Base-by-base conservation (phyloP, 2,888 invertebrate genomes). In the Isoperla grammatica region DNA sequence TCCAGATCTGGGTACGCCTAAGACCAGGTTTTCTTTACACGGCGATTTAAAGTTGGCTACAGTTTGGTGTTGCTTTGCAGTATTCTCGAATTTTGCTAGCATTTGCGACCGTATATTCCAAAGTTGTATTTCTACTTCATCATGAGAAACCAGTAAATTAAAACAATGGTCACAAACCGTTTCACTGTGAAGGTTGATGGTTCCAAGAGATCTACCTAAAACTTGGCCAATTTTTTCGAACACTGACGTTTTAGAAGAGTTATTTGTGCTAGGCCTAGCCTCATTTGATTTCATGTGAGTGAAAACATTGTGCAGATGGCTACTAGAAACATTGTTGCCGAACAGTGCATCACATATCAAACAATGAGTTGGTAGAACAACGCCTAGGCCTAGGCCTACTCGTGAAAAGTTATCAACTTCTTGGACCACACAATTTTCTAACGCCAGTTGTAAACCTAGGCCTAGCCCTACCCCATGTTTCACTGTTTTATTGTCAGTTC, bases 171-270 rank as follows among this genome's bases (percentile, higher is more conserved):
- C 19, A 49, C 63, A 63, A 12, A 63, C 43, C 17, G 57, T 35
- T 11, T 63, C 60, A 35, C 61, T 63, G 46, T 63, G 61, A 12
- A 63, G 48, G 37, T 42, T 49, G 11, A 60, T 55, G 35, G 49
- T 57, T n/a, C 54, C 22, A 1, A 60, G 39, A 15, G 57, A 43
- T 37, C 50, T 56, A 17, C 49, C 56, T n/a, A 62, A 56, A 15
- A 62, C 29, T 42, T 62, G 60, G 17, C 56, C 57, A 11, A 62
- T 49, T 20, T 60, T 62, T 45, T 57, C 57, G 17, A 62, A 50
- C 8, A 62, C 43, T 9, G 62, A 48, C 11, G 0, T 22, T 23
- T 35, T 55, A 12, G 40, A 23, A n/a, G 39, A 43, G 9, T 39
- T n/a, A n/a, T n/a, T n/a, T n/a, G n/a, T n/a, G n/a, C n/a, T n/a